Conservation (phyloP, 2,797 vertebrate genomes). For the Atherinosoma microstoma region DNA sequence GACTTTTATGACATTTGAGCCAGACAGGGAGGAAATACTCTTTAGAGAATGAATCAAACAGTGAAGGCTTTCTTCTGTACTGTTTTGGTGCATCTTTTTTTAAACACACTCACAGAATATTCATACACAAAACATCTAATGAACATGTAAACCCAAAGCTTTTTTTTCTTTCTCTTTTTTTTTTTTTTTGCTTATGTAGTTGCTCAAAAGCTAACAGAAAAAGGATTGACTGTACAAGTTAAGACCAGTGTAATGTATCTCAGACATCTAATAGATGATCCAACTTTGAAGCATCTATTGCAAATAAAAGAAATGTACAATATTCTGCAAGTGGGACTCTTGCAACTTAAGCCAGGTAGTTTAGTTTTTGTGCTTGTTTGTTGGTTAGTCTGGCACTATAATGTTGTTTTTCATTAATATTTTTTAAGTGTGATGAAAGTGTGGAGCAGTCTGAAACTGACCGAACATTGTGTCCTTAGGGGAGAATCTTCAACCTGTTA, state of each 20-base stretch:
- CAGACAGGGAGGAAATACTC: slow-evolving; percentile 40
- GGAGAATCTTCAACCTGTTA: no score
- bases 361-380: neutral
- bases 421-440: no score
- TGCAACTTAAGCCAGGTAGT: neutral
- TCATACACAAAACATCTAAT: neutral
- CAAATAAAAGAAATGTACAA: neutral
- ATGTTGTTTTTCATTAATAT: no score
- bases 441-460: no score
- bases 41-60: slow-evolving; percentile 49
- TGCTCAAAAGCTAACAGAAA: no score
- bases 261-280: neutral
- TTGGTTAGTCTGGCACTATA: no score
- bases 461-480: no score
- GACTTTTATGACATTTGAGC: slow-evolving; percentile 54
- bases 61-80: slow-evolving; percentile 17
- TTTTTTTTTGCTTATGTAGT: no score
- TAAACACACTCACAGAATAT: neutral
- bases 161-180: no score
- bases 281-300: neutral
- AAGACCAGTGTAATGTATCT: no score
- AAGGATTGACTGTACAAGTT: no score
- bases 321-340: neutral
- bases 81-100: slow-evolving; percentile 1
- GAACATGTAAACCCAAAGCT: no score